Conservation (phyloP, 2,113 vertebrate genomes). For the Brachyhypopomus occidentalis region DNA sequence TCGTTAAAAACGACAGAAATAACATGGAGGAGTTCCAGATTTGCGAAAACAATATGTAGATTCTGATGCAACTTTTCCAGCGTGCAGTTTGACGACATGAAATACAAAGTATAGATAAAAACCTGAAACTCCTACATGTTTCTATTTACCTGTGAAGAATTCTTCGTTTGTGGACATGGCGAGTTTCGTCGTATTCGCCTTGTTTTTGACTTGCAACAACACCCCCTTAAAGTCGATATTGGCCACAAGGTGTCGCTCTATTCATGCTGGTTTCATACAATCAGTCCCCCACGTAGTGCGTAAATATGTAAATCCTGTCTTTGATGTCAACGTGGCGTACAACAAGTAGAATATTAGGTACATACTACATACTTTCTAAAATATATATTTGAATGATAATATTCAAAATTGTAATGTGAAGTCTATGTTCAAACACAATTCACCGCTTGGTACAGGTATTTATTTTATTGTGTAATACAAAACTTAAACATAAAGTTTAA, state of each 20-base stretch:
- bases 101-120: not conserved
- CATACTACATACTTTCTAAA: too few relatives aligned
- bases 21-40: not conserved
- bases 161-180: conserved; percentile 44
- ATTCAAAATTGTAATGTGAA: too few relatives aligned
- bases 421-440: not conserved
- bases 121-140: not conserved
- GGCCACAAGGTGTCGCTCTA: conserved; percentile 55
- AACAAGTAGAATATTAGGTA: too few relatives aligned
- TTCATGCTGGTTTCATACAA: not conserved
- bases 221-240: conserved; percentile 35
- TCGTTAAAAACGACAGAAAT: not conserved
- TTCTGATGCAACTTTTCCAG: not conserved
- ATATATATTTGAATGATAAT: too few relatives aligned
- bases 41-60: not conserved
- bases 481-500: too few relatives aligned
- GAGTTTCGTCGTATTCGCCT: conserved; percentile 35
- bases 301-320: too few relatives aligned
- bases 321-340: too few relatives aligned
- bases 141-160: conserved; percentile 60
- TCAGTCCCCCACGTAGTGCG: not conserved
- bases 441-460: conserved; percentile 39
- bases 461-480: conserved; percentile 73
- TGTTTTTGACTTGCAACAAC: not conserved
- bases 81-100: not conserved